These are phyloP conservation scores for Cydia splendana DNA, from an alignment of 1,140 invertebrate species.

Conservation along the genomic window DNA sequence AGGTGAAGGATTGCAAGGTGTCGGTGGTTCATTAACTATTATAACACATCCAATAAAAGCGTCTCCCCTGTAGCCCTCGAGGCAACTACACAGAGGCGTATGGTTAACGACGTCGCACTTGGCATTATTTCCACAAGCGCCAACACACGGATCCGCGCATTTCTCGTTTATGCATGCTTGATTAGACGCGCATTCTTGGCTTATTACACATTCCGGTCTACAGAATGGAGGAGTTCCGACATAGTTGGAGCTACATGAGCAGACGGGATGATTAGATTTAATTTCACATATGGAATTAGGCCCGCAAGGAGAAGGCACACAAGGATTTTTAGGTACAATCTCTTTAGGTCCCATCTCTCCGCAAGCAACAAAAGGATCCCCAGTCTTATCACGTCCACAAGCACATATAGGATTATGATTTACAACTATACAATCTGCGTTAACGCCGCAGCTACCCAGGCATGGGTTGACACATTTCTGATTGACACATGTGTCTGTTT, in stretches of 20 bases:
- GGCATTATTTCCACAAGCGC: conserved; percentile 88
- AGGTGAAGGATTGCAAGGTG: conserved; percentile 89
- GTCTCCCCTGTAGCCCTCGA: conserved; percentile 88
- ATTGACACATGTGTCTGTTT: conserved; percentile 88
- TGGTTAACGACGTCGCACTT: conserved; percentile 91
- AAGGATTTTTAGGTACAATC: conserved; percentile 82
- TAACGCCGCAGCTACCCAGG: conserved; percentile 87
- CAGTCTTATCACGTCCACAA: conserved; percentile 86
- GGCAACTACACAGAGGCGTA: conserved; percentile 89
- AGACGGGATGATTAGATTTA: conserved; percentile 87
- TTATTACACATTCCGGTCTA: conserved; percentile 87
- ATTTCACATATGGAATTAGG: conserved; percentile 92
- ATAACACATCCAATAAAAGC: conserved; percentile 88
- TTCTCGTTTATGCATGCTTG: conserved; percentile 90
- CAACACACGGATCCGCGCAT: conserved; percentile 88
- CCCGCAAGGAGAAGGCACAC: conserved; percentile 90
- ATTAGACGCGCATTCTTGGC: conserved; percentile 86
- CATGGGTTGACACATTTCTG: conserved; percentile 90
- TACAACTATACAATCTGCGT: conserved; percentile 86
- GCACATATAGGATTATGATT: conserved; percentile 92
- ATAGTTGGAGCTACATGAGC: conserved; percentile 88
- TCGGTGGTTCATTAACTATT: conserved; percentile 69
- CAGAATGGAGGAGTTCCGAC: conserved; percentile 87
- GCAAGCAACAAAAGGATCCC: conserved; percentile 91
- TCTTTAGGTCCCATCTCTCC: conserved; percentile 74